A percentile compares a stretch with the other conserved stretches of the same genome.
Conservation (phyloP, 37 sponge, comb jelly and placozoan genomes). For the Mnemiopsis leidyi region DNA sequence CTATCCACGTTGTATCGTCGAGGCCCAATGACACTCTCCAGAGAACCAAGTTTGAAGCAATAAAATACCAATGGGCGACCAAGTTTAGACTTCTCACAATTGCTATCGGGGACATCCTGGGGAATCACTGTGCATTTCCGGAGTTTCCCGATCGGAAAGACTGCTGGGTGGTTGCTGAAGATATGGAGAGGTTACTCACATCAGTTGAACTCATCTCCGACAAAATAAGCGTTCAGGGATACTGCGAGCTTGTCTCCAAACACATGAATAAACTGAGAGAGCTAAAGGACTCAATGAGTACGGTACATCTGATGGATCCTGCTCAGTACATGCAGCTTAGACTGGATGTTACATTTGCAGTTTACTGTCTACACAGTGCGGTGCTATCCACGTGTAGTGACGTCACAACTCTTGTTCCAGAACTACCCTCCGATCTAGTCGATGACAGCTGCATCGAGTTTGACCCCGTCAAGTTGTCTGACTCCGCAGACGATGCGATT, state of each 20-base stretch:
- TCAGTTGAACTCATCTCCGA: slow-evolving; percentile 4
- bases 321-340: not conserved
- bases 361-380: slow-evolving; percentile 24
- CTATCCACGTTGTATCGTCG: not conserved
- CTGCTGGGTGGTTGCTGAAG: not conserved
- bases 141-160: not conserved
- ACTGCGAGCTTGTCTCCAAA: not conserved
- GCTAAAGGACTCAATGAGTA: not conserved
- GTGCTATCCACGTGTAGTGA: not conserved
- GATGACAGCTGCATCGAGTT: not conserved
- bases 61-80: slow-evolving; percentile 58
- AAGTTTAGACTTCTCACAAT: slow-evolving; percentile 26
- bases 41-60: slow-evolving; percentile 38
- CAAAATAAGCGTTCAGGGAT: not conserved
- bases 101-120: not conserved
- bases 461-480: not conserved
- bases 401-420: not conserved
- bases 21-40: slow-evolving; percentile 10
- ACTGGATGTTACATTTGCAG: not conserved
- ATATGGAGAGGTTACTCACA: not conserved
- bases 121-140: not conserved
- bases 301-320: not conserved
- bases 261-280: not conserved
- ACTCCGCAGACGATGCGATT: not conserved
- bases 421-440: not conserved